Evolutionary conservation across 2,888 invertebrate species (phyloP).

Genomic region (Drosophila aldrichi): DNA sequence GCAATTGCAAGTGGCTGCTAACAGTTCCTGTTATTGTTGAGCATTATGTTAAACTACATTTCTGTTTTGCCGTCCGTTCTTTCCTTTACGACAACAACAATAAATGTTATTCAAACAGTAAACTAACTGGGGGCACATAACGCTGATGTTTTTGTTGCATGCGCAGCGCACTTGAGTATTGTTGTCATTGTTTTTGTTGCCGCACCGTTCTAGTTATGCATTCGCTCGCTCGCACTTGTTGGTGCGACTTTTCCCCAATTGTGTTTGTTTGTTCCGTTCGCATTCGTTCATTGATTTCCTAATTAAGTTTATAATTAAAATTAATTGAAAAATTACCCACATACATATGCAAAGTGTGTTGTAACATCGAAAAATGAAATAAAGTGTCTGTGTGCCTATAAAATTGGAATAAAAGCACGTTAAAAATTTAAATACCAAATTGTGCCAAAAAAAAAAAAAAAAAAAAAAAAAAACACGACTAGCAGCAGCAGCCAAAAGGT

Average conservation of each 20-base stretch:
- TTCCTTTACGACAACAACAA: constrained; percentile 31
- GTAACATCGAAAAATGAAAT: constrained; percentile 49
- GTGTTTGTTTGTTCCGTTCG: constrained; percentile 75
- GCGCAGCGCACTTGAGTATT: constrained; percentile 62
- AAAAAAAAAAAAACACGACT: constrained; percentile 31
- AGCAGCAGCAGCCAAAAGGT: constrained; percentile 46
- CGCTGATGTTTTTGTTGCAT: constrained; percentile 47
- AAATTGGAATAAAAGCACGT: constrained; percentile 59
- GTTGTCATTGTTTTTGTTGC: constrained; percentile 73
- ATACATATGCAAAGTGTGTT: constrained; percentile 47
- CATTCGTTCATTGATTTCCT: constrained; percentile 83
- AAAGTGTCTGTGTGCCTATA: constrained; percentile 49
- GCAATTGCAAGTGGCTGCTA: not conserved
- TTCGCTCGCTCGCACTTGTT: constrained; percentile 64
- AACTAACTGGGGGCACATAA: constrained; percentile 33
- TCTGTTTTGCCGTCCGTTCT: constrained; percentile 23
- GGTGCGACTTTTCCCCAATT: constrained; percentile 74
- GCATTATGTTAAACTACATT: constrained; percentile 35
- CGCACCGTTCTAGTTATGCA: constrained; percentile 49
- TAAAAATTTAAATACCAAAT: constrained; percentile 63
- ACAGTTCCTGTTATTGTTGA: constrained; percentile 29
- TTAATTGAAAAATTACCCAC: constrained; percentile 85
- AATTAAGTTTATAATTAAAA: constrained; percentile 85
- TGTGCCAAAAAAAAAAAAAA: constrained; percentile 50
- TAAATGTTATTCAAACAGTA: constrained; percentile 46